Evolutionary conservation across 2,113 vertebrate genomes (phyloP), one percentile per base, ranked within the genome.

Genomic region (Anas platyrhynchos): DNA sequence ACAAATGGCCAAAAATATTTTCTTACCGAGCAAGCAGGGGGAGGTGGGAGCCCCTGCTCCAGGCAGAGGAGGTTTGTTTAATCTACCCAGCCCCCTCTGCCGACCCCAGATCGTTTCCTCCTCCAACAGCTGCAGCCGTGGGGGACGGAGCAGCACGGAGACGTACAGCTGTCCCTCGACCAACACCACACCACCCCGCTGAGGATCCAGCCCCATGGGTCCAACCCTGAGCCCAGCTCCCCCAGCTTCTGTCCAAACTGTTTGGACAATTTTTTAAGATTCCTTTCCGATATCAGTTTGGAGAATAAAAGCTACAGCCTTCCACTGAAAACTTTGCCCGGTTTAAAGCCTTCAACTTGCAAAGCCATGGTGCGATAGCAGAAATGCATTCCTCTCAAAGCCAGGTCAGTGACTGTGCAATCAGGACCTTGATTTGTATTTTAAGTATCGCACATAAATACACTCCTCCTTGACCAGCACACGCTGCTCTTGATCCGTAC

Each of bases 1-100:
- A 95, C 93, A 97, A 95, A 93, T 91, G 92, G 79, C 87, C 59
- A 66, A 55, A 88, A 38, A 54, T 89, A 94, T 91, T 69, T 91
- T 21, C 80, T 82, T 69, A 58, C 68, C 0, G 0, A 71, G 54
- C 32, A 80, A 48, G 22, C 5, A 82, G 41, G 1, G 48, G 56
- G 67, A 71, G n/a, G 27, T 18, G 2, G 79, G 43, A 95, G 27
- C 26, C 59, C 41, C 38, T 83, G 5, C 2, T 3, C 41, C 32
- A 71, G 63, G 48, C 26, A 54, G 62, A 13, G 6, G 29, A 68
- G 56, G 52, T 72, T 94, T 91, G 65, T 89, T 95, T 88, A 72
- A 93, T 91, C 90, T 80, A 27, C 56, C 29, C 68, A 4, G 16
- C 87, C 77, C 26, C 32, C 46, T 92, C 48, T 31, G 3, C 16